phyloP scores from a whole-genome alignment of 2,888 invertebrate genomes.

The Tiphia femorata region DNA sequence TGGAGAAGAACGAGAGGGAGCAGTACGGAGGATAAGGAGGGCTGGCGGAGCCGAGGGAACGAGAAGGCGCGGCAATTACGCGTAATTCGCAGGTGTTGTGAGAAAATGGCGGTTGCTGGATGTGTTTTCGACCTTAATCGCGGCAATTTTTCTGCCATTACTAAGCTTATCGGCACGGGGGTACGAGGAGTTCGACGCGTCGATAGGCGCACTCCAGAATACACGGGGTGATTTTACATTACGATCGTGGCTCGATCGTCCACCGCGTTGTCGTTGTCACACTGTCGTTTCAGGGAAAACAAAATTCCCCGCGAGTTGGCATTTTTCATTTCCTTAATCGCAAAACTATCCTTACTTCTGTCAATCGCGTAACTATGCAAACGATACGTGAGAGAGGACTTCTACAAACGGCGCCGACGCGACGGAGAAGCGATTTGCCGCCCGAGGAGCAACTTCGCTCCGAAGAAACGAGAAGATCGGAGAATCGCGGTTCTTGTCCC shows the following conservation, averaged over 20 bases:
- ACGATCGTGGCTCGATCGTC: conserved; percentile 18
- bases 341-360: too few species aligned
- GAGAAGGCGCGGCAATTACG: conserved; percentile 63
- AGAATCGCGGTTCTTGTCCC: too few species aligned
- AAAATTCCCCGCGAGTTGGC: too few species aligned
- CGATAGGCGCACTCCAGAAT: conserved; percentile 23
- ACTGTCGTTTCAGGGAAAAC: too few species aligned
- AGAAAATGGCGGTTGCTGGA: conserved; percentile 64
- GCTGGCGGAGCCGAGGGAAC: background rate
- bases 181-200: conserved; percentile 37
- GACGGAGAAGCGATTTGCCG: too few species aligned
- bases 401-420: too few species aligned
- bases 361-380: too few species aligned
- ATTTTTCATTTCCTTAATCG: too few species aligned
- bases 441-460: too few species aligned
- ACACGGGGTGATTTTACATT: conserved; percentile 16
- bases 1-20: conserved; percentile 25
- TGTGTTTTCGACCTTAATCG: conserved; percentile 66
- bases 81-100: conserved; percentile 67
- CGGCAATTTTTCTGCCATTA: conserved; percentile 66
- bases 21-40: conserved; percentile 40
- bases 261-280: conserved; percentile 5
- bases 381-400: too few species aligned
- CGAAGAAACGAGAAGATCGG: too few species aligned
- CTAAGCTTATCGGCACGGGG: conserved; percentile 53